Evolutionary conservation across 2,797 vertebrate species (phyloP), one percentile per base, ranked within the genome.

Genomic region (Lacerta bilineata): DNA sequence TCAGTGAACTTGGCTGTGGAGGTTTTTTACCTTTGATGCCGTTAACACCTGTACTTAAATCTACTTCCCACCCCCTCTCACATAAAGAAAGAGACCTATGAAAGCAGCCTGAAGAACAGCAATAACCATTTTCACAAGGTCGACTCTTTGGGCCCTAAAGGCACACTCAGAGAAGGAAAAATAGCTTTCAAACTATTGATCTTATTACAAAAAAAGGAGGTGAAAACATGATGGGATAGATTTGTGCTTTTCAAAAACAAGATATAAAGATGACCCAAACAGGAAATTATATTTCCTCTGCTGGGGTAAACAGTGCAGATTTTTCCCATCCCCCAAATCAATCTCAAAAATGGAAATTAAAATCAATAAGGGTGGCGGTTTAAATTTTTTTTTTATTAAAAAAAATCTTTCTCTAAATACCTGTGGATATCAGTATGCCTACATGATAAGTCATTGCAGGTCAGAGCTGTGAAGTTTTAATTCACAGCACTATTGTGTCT

Each of bases 101-200:
- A 89, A 91, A 86, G 36, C 4, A 89, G 0, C 5, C 41, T 2
- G 64, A 90, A 87, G 55, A 90, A 66, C 18, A 87, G 25, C 10
- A 3, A 36, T 64, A 90, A 17, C 10, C 74, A 29, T 17, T 91
- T 91, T 89, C 75, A 83, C 41, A 1, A 86, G 1, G 1, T 1
- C 3, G 1, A 3, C 82, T 61, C 71, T 74, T 0, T 4, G 50
- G 27, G 80, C 89, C 80, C 76, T 91, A 83, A 72, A 80, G 55
- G 68, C 39, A 41, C 66, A 64, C 27, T 20, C 50, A 72, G 18
- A 41, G 13, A 88, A 64, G 50, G 29, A 64, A 84, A 43, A 33
- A 43, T 5, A 61, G 10, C 79, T 88, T 84, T 72, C 68, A 71
- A 64, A 8, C 39, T 43, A 80, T 88, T 80, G 76, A 84, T 20